phyloP scores from a whole-genome alignment of 1,140 invertebrate genomes.

The Drosophila seguyi region DNA sequence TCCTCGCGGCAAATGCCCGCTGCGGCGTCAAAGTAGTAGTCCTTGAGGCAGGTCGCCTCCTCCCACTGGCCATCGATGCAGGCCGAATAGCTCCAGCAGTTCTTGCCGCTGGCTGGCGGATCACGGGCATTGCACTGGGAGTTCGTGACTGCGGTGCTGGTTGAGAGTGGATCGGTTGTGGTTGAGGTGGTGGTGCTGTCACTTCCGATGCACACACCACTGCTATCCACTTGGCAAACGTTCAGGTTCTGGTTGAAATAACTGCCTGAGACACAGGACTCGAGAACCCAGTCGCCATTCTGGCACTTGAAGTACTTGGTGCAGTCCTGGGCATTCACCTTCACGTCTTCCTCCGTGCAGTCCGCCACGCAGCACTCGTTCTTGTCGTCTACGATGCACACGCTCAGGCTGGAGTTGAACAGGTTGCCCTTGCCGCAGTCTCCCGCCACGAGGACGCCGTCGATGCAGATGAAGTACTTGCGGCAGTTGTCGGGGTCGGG shows the following conservation, averaged over 20 bases:
- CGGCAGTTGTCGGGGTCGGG: conserved; percentile 45
- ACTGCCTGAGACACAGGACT: conserved; percentile 23
- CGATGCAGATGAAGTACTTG: conserved; percentile 35
- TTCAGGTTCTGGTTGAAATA: conserved; percentile 12
- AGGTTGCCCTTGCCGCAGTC: conserved; percentile 57
- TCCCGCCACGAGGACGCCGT: conserved; percentile 35
- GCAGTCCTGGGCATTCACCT: conserved; percentile 33
- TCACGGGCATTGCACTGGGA: conserved; percentile 31
- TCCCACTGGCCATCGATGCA: conserved; percentile 58
- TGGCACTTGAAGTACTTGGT: conserved; percentile 50
- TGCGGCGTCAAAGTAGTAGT: conserved; percentile 46
- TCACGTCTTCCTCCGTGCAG: conserved; percentile 12
- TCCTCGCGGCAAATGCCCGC: conserved; percentile 50
- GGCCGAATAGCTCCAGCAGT: conserved; percentile 48
- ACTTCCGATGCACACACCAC: conserved; percentile 24
- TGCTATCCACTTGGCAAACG: conserved; percentile 13
- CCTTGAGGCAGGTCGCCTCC: conserved; percentile 25
- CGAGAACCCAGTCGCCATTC: conserved; percentile 39
- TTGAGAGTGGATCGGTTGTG: background rate
- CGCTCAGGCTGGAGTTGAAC: conserved; percentile 13
- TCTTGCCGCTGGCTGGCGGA: conserved; percentile 14
- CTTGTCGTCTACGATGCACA: conserved; percentile 26
- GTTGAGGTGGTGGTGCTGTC: background rate
- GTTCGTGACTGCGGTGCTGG: background rate
- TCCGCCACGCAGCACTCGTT: conserved; percentile 43